phyloP scores from a whole-genome alignment of 2,888 invertebrate species.

The Nymphalis urticae region DNA sequence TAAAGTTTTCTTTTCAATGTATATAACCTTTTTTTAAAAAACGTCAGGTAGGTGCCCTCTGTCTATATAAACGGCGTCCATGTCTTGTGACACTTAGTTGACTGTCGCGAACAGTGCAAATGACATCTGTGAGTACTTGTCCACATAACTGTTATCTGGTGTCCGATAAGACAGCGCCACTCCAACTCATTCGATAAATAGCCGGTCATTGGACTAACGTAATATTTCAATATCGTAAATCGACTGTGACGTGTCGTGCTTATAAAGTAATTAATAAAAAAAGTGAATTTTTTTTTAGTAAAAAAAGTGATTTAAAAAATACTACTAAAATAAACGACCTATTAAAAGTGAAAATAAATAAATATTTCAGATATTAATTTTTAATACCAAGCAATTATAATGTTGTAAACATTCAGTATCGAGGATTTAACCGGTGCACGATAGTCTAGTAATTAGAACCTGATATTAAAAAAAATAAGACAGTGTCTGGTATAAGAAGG shows the following conservation, averaged over 20 bases:
- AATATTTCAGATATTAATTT: too few relatives aligned
- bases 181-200: slow-evolving; percentile 57
- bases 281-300: not conserved
- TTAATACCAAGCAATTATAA: too few relatives aligned
- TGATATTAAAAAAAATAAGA: not conserved
- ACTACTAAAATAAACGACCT: too few relatives aligned
- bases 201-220: slow-evolving; percentile 44
- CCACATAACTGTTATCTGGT: slow-evolving; percentile 55
- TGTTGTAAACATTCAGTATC: too few relatives aligned
- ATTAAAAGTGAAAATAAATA: too few relatives aligned
- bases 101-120: slow-evolving; percentile 54
- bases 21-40: not conserved
- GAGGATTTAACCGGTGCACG: too few relatives aligned
- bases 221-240: slow-evolving; percentile 31
- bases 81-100: not conserved
- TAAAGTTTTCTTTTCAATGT: too few relatives aligned
- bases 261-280: not conserved
- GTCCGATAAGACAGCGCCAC: slow-evolving; percentile 62
- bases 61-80: slow-evolving; percentile 3
- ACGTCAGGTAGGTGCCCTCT: not conserved
- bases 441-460: too few relatives aligned
- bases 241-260: slow-evolving; percentile 26
- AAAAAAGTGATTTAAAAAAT: too few relatives aligned
- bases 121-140: slow-evolving; percentile 58
- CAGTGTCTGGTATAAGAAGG: not conserved